A percentile compares a stretch with the other conserved stretches of the same genome.
Evolutionary conservation across 2,888 invertebrate species (phyloP).

Genomic region (Coelopa pilipes): DNA sequence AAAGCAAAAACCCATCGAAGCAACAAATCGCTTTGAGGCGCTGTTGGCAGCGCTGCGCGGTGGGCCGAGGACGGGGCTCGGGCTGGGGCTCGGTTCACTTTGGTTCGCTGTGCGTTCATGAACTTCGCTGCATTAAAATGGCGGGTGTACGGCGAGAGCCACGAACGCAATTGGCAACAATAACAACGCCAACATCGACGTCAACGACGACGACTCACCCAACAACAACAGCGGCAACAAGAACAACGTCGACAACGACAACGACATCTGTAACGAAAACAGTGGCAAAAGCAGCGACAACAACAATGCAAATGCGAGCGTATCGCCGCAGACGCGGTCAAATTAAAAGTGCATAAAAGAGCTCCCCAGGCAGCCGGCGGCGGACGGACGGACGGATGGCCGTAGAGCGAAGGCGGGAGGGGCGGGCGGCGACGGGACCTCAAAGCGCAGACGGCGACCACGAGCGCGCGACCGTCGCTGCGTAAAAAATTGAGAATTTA

Average conservation of each 20-base stretch:
- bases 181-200: constrained; percentile 19
- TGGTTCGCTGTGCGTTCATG: constrained; percentile 9
- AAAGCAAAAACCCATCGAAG: constrained; percentile 34
- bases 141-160: constrained; percentile 26
- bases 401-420: background rate
- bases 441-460: too few species aligned
- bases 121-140: constrained; percentile 24
- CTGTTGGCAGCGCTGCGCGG: constrained; percentile 16
- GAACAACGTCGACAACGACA: too few species aligned
- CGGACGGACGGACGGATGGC: too few species aligned
- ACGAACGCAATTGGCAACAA: constrained; percentile 13
- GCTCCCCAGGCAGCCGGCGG: background rate
- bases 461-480: too few species aligned
- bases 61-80: background rate
- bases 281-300: constrained; percentile 4
- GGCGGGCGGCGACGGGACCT: too few species aligned
- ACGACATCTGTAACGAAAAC: too few species aligned
- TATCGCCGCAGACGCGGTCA: constrained; percentile 38
- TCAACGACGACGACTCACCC: too few species aligned
- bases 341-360: constrained; percentile 41
- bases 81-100: too few species aligned
- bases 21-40: constrained; percentile 36
- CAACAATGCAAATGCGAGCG: constrained; percentile 20
- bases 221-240: constrained; percentile 3
- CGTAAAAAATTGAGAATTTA: background rate